Percentiles rank a stretch among this genome's conserved stretches.
These are phyloP conservation scores for Scaptomyza parva DNA, from an alignment of 2,888 invertebrate species.

Conservation along the genomic window DNA sequence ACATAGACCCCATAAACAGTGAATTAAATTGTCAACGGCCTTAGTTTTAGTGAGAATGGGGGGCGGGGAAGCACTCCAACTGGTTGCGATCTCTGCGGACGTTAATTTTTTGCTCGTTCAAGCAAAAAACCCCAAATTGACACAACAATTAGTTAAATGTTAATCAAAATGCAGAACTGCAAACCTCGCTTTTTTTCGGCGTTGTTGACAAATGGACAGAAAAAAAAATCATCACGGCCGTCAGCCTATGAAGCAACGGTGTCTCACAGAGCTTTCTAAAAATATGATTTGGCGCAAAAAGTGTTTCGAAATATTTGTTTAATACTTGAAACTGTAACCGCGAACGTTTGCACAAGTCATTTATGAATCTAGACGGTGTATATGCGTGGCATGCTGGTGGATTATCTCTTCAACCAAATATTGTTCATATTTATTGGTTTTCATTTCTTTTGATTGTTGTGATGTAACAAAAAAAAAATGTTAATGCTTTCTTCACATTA, in stretches of 20 bases:
- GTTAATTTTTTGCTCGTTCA: conserved; percentile 55
- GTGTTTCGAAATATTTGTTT: conserved; percentile 11
- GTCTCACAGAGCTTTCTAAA: conserved; percentile 51
- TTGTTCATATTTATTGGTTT: no score
- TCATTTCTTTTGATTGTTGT: no score
- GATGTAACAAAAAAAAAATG: no score
- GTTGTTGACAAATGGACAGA: conserved; percentile 38
- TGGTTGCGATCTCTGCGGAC: conserved; percentile 59
- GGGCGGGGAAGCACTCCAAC: conserved; percentile 43
- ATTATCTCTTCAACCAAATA: no score
- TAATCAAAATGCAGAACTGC: conserved; percentile 66
- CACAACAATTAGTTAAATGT: conserved; percentile 68
- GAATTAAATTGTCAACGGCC: conserved; percentile 32
- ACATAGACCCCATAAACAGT: conserved; percentile 8
- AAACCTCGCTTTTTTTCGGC: conserved; percentile 21
- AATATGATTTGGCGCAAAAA: conserved; percentile 23
- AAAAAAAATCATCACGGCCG: conserved; percentile 43
- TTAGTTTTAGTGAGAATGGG: conserved; percentile 33
- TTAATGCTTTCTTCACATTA: no score
- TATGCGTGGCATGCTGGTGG: no score
- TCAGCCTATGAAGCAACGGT: conserved; percentile 31
- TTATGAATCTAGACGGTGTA: conserved; percentile 1
- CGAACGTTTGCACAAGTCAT: conserved; percentile 7
- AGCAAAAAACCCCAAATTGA: conserved; percentile 53
- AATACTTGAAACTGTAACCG: not conserved